Evolutionary conservation across 2,888 invertebrate species (phyloP).

Genomic region (Synergus itoensis): DNA sequence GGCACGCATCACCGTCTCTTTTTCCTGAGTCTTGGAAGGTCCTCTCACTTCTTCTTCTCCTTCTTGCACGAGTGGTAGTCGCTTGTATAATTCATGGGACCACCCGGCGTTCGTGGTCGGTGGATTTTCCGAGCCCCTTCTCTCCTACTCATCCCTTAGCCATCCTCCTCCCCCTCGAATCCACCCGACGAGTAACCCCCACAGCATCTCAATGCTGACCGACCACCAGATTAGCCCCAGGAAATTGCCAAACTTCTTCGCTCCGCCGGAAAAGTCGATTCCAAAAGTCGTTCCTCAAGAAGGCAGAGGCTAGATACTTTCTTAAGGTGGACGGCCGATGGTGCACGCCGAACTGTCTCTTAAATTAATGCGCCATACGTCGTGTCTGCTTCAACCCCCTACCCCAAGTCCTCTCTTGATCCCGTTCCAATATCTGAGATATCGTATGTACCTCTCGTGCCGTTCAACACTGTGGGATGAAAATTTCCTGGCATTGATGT

Average conservation of each 20-base stretch:
- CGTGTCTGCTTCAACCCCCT: constrained; percentile 11
- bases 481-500: constrained; percentile 29
- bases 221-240: constrained; percentile 76
- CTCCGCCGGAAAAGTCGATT: constrained; percentile 73
- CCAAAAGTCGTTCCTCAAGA: constrained; percentile 74
- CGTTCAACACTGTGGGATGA: constrained; percentile 19
- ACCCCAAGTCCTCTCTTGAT: constrained; percentile 4
- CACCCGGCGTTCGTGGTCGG: constrained; percentile 70
- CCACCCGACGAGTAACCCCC: constrained; percentile 62
- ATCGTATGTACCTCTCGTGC: constrained; percentile 30
- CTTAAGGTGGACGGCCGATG: constrained; percentile 53
- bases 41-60: constrained; percentile 47
- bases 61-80: constrained; percentile 58
- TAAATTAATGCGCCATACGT: constrained; percentile 67
- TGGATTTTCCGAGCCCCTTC: constrained; percentile 55
- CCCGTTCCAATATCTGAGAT: constrained; percentile 27
- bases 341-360: constrained; percentile 65
- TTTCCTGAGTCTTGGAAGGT: constrained; percentile 53
- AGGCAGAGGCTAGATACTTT: constrained; percentile 55
- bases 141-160: constrained; percentile 9
- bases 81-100: constrained; percentile 77
- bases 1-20: constrained; percentile 59
- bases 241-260: constrained; percentile 78
- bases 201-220: constrained; percentile 77
- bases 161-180: constrained; percentile 47